Conservation (phyloP, 2,888 invertebrate genomes). For the Quadroppia sp. region DNA sequence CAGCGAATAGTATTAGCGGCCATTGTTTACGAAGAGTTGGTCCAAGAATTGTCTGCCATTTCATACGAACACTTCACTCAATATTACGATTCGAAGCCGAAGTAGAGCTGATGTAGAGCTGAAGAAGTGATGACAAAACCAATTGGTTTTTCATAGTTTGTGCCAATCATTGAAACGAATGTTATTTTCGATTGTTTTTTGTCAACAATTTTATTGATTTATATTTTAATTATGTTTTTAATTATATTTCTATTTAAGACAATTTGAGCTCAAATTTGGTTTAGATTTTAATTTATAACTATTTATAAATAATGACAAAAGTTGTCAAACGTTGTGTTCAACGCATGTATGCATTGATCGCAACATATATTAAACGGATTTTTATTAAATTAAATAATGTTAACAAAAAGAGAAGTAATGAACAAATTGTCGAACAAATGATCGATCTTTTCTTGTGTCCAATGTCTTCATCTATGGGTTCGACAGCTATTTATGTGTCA, state of each 20-base stretch:
- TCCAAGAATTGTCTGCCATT: slow-evolving; percentile 88
- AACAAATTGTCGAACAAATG: background rate
- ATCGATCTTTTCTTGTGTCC: no score
- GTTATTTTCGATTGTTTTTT: slow-evolving; percentile 10
- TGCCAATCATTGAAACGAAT: background rate
- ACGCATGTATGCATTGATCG: no score
- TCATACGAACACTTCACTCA: slow-evolving; percentile 80
- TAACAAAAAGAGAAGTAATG: background rate
- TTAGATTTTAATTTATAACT: background rate
- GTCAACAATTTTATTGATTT: slow-evolving; percentile 2
- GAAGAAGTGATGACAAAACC: no score
- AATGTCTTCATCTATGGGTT: no score
- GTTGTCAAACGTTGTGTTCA: no score
- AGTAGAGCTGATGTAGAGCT: background rate
- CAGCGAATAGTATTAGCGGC: slow-evolving; percentile 67
- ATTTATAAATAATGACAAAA: no score
- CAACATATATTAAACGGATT: no score
- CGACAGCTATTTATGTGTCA: no score
- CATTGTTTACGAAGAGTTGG: slow-evolving; percentile 87
- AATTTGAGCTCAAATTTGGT: background rate
- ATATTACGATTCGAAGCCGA: background rate
- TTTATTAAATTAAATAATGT: no score
- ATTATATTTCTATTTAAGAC: background rate
- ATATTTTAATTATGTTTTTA: background rate
- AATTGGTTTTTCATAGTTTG: no score